Evolutionary conservation across 2,888 invertebrate genomes (phyloP).

Genomic region (Pristionchus exspectatus): DNA sequence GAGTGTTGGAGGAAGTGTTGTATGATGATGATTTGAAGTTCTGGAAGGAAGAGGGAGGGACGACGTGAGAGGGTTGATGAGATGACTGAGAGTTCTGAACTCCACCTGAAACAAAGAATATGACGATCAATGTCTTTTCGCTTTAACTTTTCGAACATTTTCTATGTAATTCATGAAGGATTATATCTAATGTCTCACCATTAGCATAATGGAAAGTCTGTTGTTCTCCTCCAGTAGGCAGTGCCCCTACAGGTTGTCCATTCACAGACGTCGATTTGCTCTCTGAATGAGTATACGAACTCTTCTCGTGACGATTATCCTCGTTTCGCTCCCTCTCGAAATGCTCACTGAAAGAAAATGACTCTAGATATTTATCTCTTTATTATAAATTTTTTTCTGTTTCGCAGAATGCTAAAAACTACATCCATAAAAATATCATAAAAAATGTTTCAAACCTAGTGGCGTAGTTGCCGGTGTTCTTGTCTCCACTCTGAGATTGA

Average conservation of each 20-base stretch:
- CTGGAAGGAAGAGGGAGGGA: not conserved
- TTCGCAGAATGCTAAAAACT: not conserved
- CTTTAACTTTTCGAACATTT: too few relatives aligned
- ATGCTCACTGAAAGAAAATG: conserved; percentile 17
- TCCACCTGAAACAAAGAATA: not conserved
- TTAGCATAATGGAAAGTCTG: conserved; percentile 42
- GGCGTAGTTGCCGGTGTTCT: conserved; percentile 45
- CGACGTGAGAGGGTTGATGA: not conserved
- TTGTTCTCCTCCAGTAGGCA: not conserved
- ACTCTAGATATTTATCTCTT: too few relatives aligned
- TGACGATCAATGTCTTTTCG: not conserved
- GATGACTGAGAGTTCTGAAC: not conserved
- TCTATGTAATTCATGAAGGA: not conserved
- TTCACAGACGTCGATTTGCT: conserved; percentile 45
- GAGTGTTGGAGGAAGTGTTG: conserved; percentile 18
- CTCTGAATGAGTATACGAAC: conserved; percentile 31
- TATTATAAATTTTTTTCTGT: too few relatives aligned
- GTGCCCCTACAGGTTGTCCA: not conserved
- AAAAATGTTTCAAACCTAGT: too few relatives aligned
- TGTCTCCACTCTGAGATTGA: conserved; percentile 47
- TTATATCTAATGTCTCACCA: not conserved
- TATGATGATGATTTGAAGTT: not conserved
- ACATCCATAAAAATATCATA: too few relatives aligned
- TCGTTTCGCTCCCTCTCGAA: conserved; percentile 43
- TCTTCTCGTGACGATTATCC: conserved; percentile 48